phyloP scores from a whole-genome alignment of 2,888 invertebrate genomes.

The Caenorhabditis sp. region DNA sequence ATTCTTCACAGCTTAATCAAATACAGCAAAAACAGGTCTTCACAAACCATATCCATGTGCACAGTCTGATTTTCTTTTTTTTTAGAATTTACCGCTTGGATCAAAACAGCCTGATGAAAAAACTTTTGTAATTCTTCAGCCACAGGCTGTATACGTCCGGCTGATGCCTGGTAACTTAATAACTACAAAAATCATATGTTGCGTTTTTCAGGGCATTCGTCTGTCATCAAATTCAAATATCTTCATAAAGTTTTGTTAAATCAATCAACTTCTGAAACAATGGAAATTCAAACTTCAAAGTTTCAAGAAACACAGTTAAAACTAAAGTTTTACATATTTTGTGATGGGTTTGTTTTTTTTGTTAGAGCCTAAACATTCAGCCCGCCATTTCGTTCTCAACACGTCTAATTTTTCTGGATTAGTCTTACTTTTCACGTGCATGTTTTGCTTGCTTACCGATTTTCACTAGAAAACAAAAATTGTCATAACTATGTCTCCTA shows the following conservation, averaged over 20 bases:
- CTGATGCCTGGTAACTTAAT: conserved; percentile 77
- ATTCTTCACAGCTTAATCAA: conserved; percentile 74
- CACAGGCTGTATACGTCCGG: conserved; percentile 77
- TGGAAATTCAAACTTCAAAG: conserved; percentile 79
- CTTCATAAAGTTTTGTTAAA: conserved; percentile 68
- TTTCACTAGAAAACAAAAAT: too few species aligned
- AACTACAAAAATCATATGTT: neutral
- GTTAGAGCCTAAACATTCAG: too few species aligned
- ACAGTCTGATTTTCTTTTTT: too few species aligned
- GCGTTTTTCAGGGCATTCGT: conserved; percentile 71
- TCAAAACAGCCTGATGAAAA: conserved; percentile 72
- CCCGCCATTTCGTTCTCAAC: too few species aligned
- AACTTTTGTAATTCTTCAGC: conserved; percentile 77
- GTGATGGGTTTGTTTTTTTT: conserved; percentile 77
- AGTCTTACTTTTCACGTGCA: too few species aligned
- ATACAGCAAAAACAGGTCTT: conserved; percentile 64
- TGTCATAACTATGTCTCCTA: too few species aligned
- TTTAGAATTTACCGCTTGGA: conserved; percentile 78
- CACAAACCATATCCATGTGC: too few species aligned
- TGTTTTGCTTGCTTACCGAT: too few species aligned
- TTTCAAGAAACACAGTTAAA: conserved; percentile 70
- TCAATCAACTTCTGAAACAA: conserved; percentile 57
- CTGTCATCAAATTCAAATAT: conserved; percentile 78
- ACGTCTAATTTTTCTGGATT: too few species aligned
- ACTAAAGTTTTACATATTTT: conserved; percentile 76